Evolutionary conservation across 2,113 vertebrate species (phyloP).

Genomic region (Mionectes macconnelli): DNA sequence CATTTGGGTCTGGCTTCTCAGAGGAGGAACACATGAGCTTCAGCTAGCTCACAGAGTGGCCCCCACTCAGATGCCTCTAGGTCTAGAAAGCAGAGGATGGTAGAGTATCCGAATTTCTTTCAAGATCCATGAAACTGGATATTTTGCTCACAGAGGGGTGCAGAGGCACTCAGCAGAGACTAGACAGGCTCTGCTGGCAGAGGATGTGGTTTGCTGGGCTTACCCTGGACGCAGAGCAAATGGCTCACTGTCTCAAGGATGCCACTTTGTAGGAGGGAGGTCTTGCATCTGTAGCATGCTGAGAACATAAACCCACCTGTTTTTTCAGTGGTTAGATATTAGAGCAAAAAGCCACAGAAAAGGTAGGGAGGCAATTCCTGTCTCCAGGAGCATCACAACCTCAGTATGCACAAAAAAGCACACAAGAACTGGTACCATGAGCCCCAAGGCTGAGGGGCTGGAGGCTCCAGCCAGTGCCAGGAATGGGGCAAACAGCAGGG

Average conservation of each 20-base stretch:
- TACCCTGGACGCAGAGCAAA: background rate
- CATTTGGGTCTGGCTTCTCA: background rate
- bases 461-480: background rate
- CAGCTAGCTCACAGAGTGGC: background rate
- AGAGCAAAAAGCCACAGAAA: background rate
- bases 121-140: background rate
- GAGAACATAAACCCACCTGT: background rate
- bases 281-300: background rate
- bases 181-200: background rate
- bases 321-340: background rate
- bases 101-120: background rate
- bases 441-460: background rate
- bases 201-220: background rate
- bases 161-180: background rate
- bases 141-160: background rate
- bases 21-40: fast-evolving
- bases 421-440: fast-evolving
- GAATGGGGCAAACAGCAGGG: fast-evolving
- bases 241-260: background rate
- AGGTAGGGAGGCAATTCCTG: background rate
- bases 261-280: fast-evolving
- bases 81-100: background rate
- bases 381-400: background rate
- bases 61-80: background rate
- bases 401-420: fast-evolving